These are phyloP conservation scores for Coptodon rendalli DNA, from an alignment of 2,113 vertebrate genomes.

Conservation along the genomic window DNA sequence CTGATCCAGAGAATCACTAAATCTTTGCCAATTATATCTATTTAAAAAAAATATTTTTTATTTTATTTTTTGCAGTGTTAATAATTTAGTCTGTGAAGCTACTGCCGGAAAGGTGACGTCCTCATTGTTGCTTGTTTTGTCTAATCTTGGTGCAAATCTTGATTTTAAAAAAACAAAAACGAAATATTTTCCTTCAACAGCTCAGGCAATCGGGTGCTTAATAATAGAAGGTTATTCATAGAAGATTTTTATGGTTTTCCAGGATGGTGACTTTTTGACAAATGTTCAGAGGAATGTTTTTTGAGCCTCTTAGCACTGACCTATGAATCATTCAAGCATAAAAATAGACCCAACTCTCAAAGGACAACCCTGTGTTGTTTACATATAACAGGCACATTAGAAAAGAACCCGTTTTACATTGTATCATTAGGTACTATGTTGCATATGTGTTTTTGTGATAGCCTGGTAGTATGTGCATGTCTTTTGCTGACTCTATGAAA, in stretches of 20 bases:
- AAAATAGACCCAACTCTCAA: background rate
- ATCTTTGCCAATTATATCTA: background rate
- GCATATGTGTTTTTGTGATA: background rate
- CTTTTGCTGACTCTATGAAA: background rate
- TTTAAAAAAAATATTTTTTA: rapidly evolving
- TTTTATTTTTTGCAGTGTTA: background rate
- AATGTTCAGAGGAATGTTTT: background rate
- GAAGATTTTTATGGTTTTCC: background rate
- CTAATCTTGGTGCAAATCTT: background rate
- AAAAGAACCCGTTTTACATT: background rate
- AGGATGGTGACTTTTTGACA: background rate
- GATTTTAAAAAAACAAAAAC: rapidly evolving
- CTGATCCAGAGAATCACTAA: background rate
- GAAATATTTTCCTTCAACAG: background rate
- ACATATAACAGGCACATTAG: background rate
- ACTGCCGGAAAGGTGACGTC: background rate
- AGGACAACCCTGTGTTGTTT: background rate
- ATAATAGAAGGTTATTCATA: background rate
- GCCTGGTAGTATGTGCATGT: background rate
- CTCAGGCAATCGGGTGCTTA: background rate
- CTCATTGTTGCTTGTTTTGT: background rate
- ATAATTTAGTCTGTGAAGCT: background rate
- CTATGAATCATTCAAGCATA: background rate
- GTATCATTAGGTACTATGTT: background rate
- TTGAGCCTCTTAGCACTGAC: background rate